Evolutionary conservation across 2,113 vertebrate genomes (phyloP), one percentile per base, ranked within the genome.

Genomic region (Daubentonia madagascariensis): DNA sequence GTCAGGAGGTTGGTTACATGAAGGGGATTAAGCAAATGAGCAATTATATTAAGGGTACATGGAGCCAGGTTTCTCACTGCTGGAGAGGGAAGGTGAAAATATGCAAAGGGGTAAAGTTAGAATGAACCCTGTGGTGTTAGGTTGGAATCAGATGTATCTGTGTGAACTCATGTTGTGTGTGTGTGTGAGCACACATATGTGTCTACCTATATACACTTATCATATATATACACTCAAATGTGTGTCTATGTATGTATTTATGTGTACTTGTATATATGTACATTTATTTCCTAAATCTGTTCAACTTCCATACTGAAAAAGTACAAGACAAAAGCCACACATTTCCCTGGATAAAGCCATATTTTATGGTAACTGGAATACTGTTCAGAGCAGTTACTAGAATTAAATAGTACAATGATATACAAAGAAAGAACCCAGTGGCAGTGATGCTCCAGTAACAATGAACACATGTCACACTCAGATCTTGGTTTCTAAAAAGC

Each of bases 321-420:
- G 99, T 99, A 99, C 98, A 99, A 99, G 99, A 99, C 98, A 98
- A 99, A 98, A 99, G 98, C 98, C 99, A 98, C 98, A 99, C 98
- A 98, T 97, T 98, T 98, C 98, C 98, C 98, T 98, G 98, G 98
- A 98, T 98, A 98, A 99, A 99, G 98, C 98, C 98, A 97, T 98
- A 98, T 98, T 95, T 95, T 98, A 98, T 98, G 98, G 98, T 98
- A 99, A 99, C 98, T 97, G 97, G 96, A 99, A 98, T 98, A 98
- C 99, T 98, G 98, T 98, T 98, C 97, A 98, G 99, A 98, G 98
- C 98, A 98, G 98, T 98, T 98, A 98, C 98, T 98, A 98, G 98
- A 99, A 98, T 98, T 97, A 94, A 98, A n/a, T 98, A 98, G 98
- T 98, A 98, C 98, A 98, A 97, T 98, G 98, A 98, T 98, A 98